Percentiles rank a stretch among this genome's conserved stretches.
These are phyloP conservation scores for Enoplosus armatus DNA, from an alignment of 2,797 vertebrate species.

Conservation along the genomic window DNA sequence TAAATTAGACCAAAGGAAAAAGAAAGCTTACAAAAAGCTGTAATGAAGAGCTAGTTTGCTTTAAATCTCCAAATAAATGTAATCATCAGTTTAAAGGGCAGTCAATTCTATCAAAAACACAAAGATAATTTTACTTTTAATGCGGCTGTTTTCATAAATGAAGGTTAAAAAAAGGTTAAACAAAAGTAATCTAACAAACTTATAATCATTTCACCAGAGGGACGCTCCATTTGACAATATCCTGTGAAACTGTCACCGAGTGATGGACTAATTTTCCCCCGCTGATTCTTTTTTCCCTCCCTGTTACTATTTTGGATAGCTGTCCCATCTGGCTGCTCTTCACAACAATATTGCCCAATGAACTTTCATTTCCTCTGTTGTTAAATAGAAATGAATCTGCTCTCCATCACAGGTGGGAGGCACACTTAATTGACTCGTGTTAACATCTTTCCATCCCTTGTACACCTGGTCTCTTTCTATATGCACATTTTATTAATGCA, in stretches of 20 bases:
- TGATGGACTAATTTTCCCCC: constrained; percentile 78
- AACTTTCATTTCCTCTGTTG: constrained; percentile 84
- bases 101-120: neutral
- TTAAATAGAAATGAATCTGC: constrained; percentile 86
- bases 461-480: constrained; percentile 83
- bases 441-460: constrained; percentile 76
- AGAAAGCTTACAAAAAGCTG: neutral
- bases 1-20: neutral
- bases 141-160: constrained; percentile 50
- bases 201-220: constrained; percentile 55
- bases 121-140: constrained; percentile 54
- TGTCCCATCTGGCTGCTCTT: constrained; percentile 84
- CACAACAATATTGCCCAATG: constrained; percentile 84
- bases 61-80: neutral
- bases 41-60: neutral
- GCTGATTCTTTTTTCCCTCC: constrained; percentile 48
- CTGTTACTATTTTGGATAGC: constrained; percentile 82
- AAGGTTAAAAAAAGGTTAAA: constrained; percentile 75
- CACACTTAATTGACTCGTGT: constrained; percentile 85
- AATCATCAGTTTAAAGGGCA: constrained; percentile 1
- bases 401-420: constrained; percentile 86
- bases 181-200: constrained; percentile 71
- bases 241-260: constrained; percentile 73
- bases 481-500: constrained; percentile 70
- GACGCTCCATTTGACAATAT: constrained; percentile 61